These are phyloP conservation scores for Hippocampus comes DNA, from an alignment of 2,113 vertebrate genomes.

Conservation along the genomic window DNA sequence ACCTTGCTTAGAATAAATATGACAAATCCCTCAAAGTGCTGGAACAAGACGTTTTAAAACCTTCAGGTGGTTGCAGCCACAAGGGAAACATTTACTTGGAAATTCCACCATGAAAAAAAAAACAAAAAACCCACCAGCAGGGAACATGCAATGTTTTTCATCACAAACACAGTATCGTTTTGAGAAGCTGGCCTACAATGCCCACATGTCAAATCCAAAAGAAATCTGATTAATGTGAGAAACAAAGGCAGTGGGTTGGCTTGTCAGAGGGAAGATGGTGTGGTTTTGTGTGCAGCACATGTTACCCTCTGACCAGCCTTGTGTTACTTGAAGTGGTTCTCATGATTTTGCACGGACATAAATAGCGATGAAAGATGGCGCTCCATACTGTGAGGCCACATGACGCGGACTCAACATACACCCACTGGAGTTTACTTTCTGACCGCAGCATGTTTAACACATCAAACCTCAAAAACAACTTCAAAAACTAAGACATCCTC, in stretches of 20 bases:
- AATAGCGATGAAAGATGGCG: constrained; percentile 47
- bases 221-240: constrained; percentile 30
- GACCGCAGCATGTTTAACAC: constrained; percentile 26
- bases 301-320: constrained; percentile 35
- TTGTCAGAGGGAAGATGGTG: constrained; percentile 19
- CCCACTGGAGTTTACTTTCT: constrained; percentile 26
- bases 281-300: constrained; percentile 16
- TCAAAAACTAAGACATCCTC: not conserved
- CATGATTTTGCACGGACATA: constrained; percentile 57
- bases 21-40: not conserved
- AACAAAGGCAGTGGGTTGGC: constrained; percentile 11
- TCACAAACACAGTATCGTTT: not conserved
- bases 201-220: constrained; percentile 31
- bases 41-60: not conserved
- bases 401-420: constrained; percentile 24
- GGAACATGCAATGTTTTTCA: not conserved
- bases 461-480: constrained; percentile 9
- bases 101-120: constrained; percentile 35
- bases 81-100: constrained; percentile 65
- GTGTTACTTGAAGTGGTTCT: constrained; percentile 52
- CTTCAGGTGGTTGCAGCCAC: not conserved
- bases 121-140: not conserved
- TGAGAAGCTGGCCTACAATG: constrained; percentile 23
- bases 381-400: constrained; percentile 49
- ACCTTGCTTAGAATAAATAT: not conserved